A percentile compares a stretch with the other conserved stretches of the same genome.
Evolutionary conservation across 2,888 invertebrate species (phyloP).

Genomic region (Allophyes oxyacanthae): DNA sequence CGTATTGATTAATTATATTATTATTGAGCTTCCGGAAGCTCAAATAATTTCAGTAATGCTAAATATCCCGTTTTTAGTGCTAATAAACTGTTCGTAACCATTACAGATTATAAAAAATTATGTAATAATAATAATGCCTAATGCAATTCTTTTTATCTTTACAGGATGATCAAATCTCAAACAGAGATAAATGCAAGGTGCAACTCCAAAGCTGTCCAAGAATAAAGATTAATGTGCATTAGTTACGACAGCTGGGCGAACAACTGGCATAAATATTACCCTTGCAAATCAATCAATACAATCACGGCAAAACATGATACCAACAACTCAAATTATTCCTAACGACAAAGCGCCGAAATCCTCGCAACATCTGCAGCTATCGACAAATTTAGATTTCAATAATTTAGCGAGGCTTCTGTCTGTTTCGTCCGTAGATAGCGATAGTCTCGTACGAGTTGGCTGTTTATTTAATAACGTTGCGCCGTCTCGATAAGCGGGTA

Average conservation of each 20-base stretch:
- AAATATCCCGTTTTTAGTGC: too few relatives aligned
- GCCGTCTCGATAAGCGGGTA: slow-evolving; percentile 79
- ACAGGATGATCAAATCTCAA: neutral
- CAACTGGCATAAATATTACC: slow-evolving; percentile 3
- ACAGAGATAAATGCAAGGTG: slow-evolving; percentile 7
- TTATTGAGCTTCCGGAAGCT: too few relatives aligned
- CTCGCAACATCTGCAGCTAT: slow-evolving; percentile 62
- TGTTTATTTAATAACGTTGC: slow-evolving; percentile 86
- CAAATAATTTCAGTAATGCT: too few relatives aligned
- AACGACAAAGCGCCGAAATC: slow-evolving; percentile 44
- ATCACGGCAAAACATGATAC: slow-evolving; percentile 16
- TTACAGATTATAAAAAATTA: too few relatives aligned
- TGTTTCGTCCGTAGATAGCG: slow-evolving; percentile 67
- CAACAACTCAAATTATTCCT: slow-evolving; percentile 13
- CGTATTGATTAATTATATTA: too few relatives aligned
- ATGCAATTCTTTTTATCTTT: too few relatives aligned
- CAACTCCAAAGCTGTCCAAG: neutral
- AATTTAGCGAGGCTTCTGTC: slow-evolving; percentile 66
- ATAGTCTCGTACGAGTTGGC: slow-evolving; percentile 64
- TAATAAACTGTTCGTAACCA: too few relatives aligned
- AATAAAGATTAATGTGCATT: slow-evolving; percentile 7
- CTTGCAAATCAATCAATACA: slow-evolving; percentile 15
- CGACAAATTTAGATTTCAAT: slow-evolving; percentile 70
- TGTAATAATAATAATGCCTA: too few relatives aligned
- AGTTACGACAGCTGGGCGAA: slow-evolving; percentile 27